These are phyloP conservation scores for Oreonectes daqikongensis DNA, from an alignment of 2,797 vertebrate genomes.

Conservation along the genomic window DNA sequence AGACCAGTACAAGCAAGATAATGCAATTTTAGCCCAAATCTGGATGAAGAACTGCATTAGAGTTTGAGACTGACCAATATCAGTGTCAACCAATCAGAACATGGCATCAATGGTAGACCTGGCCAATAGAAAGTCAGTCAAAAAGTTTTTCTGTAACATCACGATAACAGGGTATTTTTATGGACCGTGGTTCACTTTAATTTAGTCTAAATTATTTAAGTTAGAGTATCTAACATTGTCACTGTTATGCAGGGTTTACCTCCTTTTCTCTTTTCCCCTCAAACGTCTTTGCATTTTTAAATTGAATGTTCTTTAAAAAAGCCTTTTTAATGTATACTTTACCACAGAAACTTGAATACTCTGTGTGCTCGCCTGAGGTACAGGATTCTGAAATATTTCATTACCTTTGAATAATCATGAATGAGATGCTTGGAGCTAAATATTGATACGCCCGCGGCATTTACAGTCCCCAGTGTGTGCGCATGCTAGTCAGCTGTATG, in stretches of 20 bases:
- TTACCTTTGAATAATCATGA: constrained; percentile 64
- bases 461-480: constrained; percentile 39
- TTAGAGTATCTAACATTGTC: constrained; percentile 5
- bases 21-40: no score
- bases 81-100: no score
- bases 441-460: constrained; percentile 55
- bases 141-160: no score
- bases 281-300: constrained; percentile 12
- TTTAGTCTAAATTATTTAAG: not conserved
- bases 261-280: not conserved
- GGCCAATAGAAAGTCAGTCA: no score
- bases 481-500: constrained; percentile 21
- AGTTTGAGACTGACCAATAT: no score
- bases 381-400: constrained; percentile 59
- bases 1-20: constrained; percentile 4
- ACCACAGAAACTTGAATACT: constrained; percentile 45
- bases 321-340: constrained; percentile 17
- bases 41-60: no score
- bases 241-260: not conserved
- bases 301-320: constrained; percentile 7
- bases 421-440: constrained; percentile 57
- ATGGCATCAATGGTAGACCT: no score
- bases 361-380: constrained; percentile 44
- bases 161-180: no score
- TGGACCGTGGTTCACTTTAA: not conserved